Evolutionary conservation across 2,113 vertebrate species (phyloP).

Genomic region (Sinocyclocheilus anophthalmus): DNA sequence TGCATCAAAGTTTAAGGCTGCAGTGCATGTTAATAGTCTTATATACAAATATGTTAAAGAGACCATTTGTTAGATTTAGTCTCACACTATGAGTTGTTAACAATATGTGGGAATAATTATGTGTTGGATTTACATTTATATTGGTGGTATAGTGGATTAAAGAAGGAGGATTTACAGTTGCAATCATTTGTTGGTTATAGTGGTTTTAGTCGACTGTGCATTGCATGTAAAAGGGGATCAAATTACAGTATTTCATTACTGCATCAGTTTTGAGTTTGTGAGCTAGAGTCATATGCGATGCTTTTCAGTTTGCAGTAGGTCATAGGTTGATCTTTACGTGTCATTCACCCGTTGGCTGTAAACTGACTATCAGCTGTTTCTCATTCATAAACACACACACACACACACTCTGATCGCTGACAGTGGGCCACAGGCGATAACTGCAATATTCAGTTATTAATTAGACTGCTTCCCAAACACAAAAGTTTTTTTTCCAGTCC

Average conservation of each 20-base stretch:
- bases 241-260: neutral
- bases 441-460: neutral
- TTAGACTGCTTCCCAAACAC: neutral
- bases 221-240: neutral
- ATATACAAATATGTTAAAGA: neutral
- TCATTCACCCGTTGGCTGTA: conserved; percentile 25
- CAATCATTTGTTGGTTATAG: neutral
- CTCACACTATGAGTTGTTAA: neutral
- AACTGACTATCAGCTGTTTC: conserved; percentile 12
- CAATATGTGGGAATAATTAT: neutral
- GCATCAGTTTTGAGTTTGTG: neutral
- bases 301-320: neutral
- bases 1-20: neutral
- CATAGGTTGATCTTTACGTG: neutral
- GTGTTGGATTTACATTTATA: neutral
- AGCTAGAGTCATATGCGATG: neutral
- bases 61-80: neutral
- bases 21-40: neutral
- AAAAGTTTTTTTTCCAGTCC: neutral
- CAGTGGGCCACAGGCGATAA: neutral
- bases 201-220: conserved; percentile 3
- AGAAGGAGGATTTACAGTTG: neutral
- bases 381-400: conserved; percentile 8
- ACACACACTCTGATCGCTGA: neutral
- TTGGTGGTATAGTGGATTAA: conserved; percentile 7